Base-by-base conservation (phyloP, 2,113 vertebrate species). In the Cebus imitator region DNA sequence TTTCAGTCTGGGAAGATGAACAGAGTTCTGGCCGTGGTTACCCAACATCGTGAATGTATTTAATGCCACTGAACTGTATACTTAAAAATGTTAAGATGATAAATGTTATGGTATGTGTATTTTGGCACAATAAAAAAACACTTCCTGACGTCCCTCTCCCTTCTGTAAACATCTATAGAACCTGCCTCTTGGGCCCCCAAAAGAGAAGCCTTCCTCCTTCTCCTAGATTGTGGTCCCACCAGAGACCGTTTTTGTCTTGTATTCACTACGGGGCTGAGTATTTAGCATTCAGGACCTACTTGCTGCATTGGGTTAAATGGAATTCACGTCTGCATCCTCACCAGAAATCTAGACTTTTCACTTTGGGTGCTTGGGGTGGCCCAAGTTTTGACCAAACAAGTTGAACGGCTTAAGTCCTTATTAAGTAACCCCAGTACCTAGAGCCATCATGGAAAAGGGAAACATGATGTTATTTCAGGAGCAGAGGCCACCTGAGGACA, bases 201-300 rank as follows among this genome's bases (percentile, higher is more conserved):
- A 64, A 13, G 61, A 64, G 27, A 32, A 72, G 35, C 30, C 12
- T 37, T 55, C 43, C 37, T 12, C 61, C 27, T 64, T 66, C 20
- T 75, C 8, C 40, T 37, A 13, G 82, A 35, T 0, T 10, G 43
- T 0, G 0, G 57, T 23, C 79, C 17, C 4, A 1, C 21, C 30
- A 14, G 61, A 30, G 32, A 10, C 32, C 57, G 2, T 40, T 23
- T 6, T 13, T 4, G 21, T 58, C 84, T 12, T 20, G 25, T 8
- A 17, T 48, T 17, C 0, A 1, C 4, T 5, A 1, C 25, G 2
- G 0, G 23, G 40, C 48, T 43, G 43, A 32, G 6, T 50, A 17
- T 32, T 14, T 64, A 3, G 43, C 48, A 12, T 76, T 79, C 20
- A 73, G 57, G 32, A 45, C 61, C 35, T 3, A 17, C 30, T n/a